These are phyloP conservation scores for Tigriopus japonicus DNA, from an alignment of 1,140 invertebrate genomes.

Conservation along the genomic window DNA sequence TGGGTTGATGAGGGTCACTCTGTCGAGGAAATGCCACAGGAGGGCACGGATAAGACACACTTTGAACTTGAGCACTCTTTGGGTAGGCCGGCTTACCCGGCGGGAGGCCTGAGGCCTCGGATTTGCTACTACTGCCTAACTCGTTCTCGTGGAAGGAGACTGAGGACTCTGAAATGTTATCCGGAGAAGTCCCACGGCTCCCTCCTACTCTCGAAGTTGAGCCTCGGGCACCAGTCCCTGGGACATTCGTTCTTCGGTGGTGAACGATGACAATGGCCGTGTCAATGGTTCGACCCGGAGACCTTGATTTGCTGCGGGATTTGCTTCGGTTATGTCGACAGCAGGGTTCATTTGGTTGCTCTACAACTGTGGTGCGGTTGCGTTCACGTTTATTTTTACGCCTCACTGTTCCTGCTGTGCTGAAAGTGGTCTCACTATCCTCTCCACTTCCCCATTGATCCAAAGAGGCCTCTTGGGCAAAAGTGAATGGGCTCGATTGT, in stretches of 20 bases:
- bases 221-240: no score
- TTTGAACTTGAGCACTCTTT: not conserved
- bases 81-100: not conserved
- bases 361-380: not conserved
- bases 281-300: not conserved
- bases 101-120: not conserved
- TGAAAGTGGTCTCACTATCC: not conserved
- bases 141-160: slow-evolving; percentile 11
- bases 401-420: not conserved
- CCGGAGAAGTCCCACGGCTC: not conserved
- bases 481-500: not conserved
- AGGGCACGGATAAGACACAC: not conserved
- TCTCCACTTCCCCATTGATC: not conserved
- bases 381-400: slow-evolving; percentile 7
- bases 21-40: not conserved
- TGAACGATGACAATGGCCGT: not conserved
- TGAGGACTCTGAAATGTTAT: slow-evolving; percentile 13
- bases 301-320: not conserved
- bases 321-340: not conserved
- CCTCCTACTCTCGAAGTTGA: no score
- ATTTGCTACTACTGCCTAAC: not conserved
- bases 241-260: not conserved
- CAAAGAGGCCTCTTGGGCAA: not conserved
- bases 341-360: not conserved
- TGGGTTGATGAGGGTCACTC: not conserved